Percentiles rank a stretch among this genome's conserved stretches.
Conservation (phyloP, 2,797 vertebrate species). For the Calcarius lapponicus region DNA sequence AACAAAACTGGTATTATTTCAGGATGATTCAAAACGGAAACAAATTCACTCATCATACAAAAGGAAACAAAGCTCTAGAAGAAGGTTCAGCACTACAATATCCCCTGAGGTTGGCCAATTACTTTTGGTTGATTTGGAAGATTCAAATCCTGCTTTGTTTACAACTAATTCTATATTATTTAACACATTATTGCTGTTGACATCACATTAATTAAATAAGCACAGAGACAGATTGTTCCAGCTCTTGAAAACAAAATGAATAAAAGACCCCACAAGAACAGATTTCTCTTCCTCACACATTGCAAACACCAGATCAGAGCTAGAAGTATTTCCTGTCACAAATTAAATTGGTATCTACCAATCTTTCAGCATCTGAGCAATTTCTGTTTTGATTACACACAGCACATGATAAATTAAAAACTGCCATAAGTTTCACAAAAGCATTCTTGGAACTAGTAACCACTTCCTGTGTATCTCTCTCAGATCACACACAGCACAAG, state of each 20-base stretch:
- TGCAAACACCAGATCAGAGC: constrained; percentile 49
- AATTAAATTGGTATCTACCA: constrained; percentile 46
- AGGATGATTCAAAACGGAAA: constrained; percentile 8
- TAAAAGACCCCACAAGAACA: constrained; percentile 59
- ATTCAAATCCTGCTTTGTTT: constrained; percentile 58
- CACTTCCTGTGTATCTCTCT: neutral
- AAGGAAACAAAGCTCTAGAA: constrained; percentile 38
- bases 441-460: neutral
- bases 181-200: constrained; percentile 54
- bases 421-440: constrained; percentile 1
- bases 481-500: neutral
- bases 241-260: constrained; percentile 39
- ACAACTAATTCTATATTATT: constrained; percentile 52
- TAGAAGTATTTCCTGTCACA: constrained; percentile 54
- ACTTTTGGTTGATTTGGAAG: constrained; percentile 41
- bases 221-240: constrained; percentile 59
- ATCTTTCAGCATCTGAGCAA: constrained; percentile 47
- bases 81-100: neutral
- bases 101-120: constrained; percentile 33
- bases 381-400: constrained; percentile 45
- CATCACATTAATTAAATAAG: constrained; percentile 65
- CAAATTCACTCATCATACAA: constrained; percentile 23
- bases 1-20: constrained; percentile 14
- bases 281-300: constrained; percentile 53
- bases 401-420: constrained; percentile 28